Percentiles rank a stretch among this genome's conserved stretches.
Conservation (phyloP, 2,797 vertebrate genomes). For the Cirrhinus molitorella region DNA sequence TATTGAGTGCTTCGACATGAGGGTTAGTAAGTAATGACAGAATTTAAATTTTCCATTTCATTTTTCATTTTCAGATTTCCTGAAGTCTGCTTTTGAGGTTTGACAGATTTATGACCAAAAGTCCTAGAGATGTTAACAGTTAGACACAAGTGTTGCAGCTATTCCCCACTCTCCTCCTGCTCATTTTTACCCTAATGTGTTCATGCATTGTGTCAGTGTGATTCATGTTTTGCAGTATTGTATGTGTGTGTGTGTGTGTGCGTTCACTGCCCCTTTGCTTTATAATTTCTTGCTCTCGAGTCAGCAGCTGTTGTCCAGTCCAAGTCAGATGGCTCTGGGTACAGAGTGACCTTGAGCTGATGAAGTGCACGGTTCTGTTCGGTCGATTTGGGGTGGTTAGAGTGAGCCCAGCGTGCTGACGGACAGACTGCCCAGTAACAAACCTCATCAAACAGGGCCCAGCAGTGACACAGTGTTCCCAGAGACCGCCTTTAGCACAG, state of each 20-base stretch:
- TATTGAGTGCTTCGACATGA: no score
- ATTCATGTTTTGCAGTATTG: not conserved
- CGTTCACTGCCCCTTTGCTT: not conserved
- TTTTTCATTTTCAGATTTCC: no score
- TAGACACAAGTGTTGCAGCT: not conserved
- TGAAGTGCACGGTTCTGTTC: slow-evolving; percentile 28
- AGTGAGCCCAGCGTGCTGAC: slow-evolving; percentile 23
- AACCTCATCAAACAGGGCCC: slow-evolving; percentile 28
- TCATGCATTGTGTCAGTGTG: slow-evolving; percentile 30
- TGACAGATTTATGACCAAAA: not conserved
- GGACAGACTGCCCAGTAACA: slow-evolving; percentile 40
- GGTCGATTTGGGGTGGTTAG: slow-evolving; percentile 44
- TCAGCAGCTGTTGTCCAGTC: slow-evolving; percentile 46
- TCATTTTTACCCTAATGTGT: slow-evolving; percentile 3
- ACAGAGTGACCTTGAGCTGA: slow-evolving; percentile 56
- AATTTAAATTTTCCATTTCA: no score
- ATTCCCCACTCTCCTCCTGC: not conserved
- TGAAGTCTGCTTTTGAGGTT: not conserved
- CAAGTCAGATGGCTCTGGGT: slow-evolving; percentile 39
- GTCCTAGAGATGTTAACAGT: not conserved
- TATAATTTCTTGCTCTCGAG: slow-evolving; percentile 23
- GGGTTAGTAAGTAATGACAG: no score
- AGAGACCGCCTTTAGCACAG: slow-evolving; percentile 22
- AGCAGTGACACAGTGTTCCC: slow-evolving; percentile 34
- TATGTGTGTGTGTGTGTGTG: not conserved